Evolutionary conservation across 2,888 invertebrate genomes (phyloP), one percentile per base, ranked within the genome.

Genomic region (Callyntrura sp.): DNA sequence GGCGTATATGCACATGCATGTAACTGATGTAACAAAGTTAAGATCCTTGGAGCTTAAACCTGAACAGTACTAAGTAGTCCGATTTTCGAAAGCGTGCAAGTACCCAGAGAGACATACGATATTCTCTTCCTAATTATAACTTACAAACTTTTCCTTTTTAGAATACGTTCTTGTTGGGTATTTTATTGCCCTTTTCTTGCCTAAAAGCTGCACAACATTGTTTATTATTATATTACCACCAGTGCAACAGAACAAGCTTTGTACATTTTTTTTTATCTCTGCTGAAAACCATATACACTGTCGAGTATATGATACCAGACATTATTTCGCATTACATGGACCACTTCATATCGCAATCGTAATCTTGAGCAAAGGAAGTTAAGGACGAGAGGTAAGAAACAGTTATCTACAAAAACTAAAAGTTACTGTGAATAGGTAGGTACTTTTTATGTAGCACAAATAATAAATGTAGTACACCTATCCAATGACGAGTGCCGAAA

Each of bases 41-140:
- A 45, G 17, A n/a, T 6, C 6, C 43, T 45, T 45, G n/a, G 17
- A 73, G n/a, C 70, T 73, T 45, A 35, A 73, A 45, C 43, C 45
- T 45, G 25, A 76, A 48, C 25, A 76, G 48, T 48, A 35, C 9
- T 48, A 51, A 20, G 14, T 8, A 76, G 20, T 76, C 20, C 20
- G 23, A 48, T 76, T 76, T 45, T 20, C 0, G 23, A 51, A 45
- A 76, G 48, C 25, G 48, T 48, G 48, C 5, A 76, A 45, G 25
- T 20, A 23, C 45, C 8, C 2, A 17, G 43, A 70, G 23, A 45
- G 43, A 43, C 17, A 70, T 70, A 70, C 14, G 55, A 78, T 17
- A 23, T 78, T n/a, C 35, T 23, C 45, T 35, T 35, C 23, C 70
- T 76, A 85, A 85, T 85, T 85, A 85, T 85, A 85, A 76, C 76